These are phyloP conservation scores for Suillia variegata DNA, from an alignment of 2,888 invertebrate species.

Conservation along the genomic window DNA sequence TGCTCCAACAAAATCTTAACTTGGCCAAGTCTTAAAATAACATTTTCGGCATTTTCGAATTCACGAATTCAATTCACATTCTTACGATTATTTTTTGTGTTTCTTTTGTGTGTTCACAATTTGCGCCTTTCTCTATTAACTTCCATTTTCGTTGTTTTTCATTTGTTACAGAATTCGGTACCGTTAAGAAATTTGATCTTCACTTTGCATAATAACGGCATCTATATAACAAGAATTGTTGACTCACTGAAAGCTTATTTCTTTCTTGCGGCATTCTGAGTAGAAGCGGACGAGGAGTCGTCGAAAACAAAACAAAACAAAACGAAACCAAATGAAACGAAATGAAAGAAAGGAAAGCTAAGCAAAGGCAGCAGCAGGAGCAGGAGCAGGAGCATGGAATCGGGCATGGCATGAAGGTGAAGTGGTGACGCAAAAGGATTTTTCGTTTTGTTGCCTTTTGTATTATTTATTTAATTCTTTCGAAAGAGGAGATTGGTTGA, in stretches of 20 bases:
- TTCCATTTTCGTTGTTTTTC: slow-evolving; percentile 19
- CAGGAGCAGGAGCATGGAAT: too few relatives aligned
- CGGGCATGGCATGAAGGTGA: not conserved
- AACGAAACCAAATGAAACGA: not conserved
- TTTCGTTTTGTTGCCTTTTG: slow-evolving; percentile 4
- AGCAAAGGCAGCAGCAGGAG: too few relatives aligned
- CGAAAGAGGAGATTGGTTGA: not conserved
- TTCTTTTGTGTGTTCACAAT: too few relatives aligned
- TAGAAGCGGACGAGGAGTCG: too few relatives aligned
- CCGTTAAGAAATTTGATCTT: slow-evolving; percentile 50
- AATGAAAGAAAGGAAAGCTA: slow-evolving; percentile 4
- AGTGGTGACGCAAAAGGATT: slow-evolving; percentile 2
- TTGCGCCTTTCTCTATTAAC: not conserved
- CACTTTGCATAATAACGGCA: slow-evolving; percentile 53
- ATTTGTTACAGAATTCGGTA: slow-evolving; percentile 54
- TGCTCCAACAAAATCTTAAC: too few relatives aligned
- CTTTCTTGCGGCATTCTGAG: slow-evolving; percentile 48
- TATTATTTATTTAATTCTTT: slow-evolving; percentile 4
- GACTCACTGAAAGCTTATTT: slow-evolving; percentile 57
- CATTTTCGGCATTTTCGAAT: too few relatives aligned
- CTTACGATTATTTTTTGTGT: too few relatives aligned
- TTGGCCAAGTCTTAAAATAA: too few relatives aligned
- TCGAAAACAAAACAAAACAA: slow-evolving; percentile 16
- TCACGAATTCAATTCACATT: too few relatives aligned
- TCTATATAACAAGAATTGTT: slow-evolving; percentile 52